phyloP scores from a whole-genome alignment of 2,113 vertebrate species.

The Struthio camelus region DNA sequence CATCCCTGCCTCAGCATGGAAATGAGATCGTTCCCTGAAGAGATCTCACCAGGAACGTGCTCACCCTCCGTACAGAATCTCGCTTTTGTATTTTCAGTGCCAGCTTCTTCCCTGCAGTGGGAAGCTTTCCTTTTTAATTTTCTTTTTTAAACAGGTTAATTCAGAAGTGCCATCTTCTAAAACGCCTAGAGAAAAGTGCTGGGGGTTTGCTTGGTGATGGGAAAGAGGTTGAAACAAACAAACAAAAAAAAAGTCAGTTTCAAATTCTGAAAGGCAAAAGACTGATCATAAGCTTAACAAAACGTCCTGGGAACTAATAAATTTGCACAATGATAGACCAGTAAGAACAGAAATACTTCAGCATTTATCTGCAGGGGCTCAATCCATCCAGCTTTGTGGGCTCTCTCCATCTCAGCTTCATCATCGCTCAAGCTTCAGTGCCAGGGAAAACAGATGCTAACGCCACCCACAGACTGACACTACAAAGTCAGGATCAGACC shows the following conservation, averaged over 20 bases:
- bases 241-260: not conserved
- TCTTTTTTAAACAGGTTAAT: not conserved
- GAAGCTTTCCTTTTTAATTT: not conserved
- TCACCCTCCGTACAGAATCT: not conserved
- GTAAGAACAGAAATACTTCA: not conserved
- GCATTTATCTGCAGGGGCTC: not conserved
- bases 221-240: not conserved
- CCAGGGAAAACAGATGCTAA: slow-evolving; percentile 19
- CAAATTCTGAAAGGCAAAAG: not conserved
- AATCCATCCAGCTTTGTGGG: not conserved
- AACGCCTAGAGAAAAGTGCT: not conserved
- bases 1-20: not conserved
- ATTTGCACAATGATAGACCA: not conserved
- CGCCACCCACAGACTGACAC: not conserved
- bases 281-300: not conserved
- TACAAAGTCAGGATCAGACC: slow-evolving; percentile 13
- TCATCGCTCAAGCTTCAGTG: not conserved
- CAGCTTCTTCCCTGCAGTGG: not conserved
- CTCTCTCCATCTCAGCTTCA: not conserved
- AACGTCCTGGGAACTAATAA: not conserved
- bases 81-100: not conserved
- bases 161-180: not conserved
- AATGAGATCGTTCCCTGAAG: not conserved
- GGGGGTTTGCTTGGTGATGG: not conserved
- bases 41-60: not conserved